Conservation (phyloP, 2,113 vertebrate genomes). For the Bubo bubo region DNA sequence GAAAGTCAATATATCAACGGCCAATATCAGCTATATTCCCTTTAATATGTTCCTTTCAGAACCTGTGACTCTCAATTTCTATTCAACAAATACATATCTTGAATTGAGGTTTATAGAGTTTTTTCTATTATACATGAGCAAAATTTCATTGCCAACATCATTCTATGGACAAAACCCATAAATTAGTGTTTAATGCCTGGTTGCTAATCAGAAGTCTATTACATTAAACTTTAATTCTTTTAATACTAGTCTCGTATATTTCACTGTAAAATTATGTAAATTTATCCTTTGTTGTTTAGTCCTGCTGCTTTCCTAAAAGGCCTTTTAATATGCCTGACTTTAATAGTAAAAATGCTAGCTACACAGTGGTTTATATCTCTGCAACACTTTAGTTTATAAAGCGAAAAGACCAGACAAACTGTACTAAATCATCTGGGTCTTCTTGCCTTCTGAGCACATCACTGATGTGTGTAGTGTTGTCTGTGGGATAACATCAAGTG, state of each 20-base stretch:
- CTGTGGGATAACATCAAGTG: slow-evolving; percentile 16
- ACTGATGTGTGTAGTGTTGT: slow-evolving; percentile 5
- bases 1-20: not conserved
- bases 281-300: not conserved
- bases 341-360: not conserved
- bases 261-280: not conserved
- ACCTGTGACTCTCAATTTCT: not conserved
- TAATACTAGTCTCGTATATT: not conserved
- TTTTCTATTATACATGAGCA: not conserved
- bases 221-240: not conserved
- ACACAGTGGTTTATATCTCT: not conserved
- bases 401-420: not conserved
- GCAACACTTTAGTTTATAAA: not conserved
- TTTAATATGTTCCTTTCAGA: slow-evolving; percentile 1
- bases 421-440: not conserved
- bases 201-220: not conserved
- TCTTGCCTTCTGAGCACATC: slow-evolving; percentile 25
- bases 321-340: not conserved
- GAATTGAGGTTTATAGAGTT: not conserved
- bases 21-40: not conserved
- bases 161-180: not conserved
- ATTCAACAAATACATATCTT: not conserved
- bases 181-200: not conserved
- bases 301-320: not conserved
- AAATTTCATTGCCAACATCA: not conserved